Conservation (phyloP, 2,113 vertebrate species). For the Orcinus orca region DNA sequence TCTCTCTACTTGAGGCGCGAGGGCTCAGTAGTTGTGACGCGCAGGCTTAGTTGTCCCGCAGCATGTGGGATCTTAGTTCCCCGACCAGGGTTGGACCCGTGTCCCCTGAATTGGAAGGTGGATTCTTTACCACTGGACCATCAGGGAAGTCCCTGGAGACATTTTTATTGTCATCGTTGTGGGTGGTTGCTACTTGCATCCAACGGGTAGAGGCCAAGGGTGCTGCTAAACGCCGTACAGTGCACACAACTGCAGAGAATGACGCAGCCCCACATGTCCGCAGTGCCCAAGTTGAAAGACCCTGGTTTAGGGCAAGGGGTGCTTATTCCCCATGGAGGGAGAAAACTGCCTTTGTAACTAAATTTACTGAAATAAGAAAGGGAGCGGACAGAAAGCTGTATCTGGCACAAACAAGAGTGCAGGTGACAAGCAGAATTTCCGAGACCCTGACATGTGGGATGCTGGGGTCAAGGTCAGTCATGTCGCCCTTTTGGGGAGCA, state of each 20-base stretch:
- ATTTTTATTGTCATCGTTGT: not conserved
- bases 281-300: not conserved
- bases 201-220: not conserved
- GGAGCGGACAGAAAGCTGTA: fast-evolving
- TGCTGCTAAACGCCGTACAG: fast-evolving
- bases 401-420: fast-evolving
- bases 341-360: not conserved
- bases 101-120: too few species aligned
- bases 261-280: fast-evolving
- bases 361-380: not conserved
- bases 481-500: fast-evolving
- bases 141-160: not conserved
- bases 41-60: too few species aligned
- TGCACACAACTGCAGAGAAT: fast-evolving
- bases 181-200: fast-evolving
- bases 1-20: too few species aligned
- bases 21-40: too few species aligned
- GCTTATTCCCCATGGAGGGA: fast-evolving
- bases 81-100: too few species aligned
- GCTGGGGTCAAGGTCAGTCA: fast-evolving
- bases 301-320: not conserved
- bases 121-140: too few species aligned
- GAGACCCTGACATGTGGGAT: fast-evolving
- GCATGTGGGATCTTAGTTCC: too few species aligned
- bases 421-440: not conserved